These are phyloP conservation scores for Polyommatus icarus DNA, from an alignment of 2,888 invertebrate species.

Conservation along the genomic window DNA sequence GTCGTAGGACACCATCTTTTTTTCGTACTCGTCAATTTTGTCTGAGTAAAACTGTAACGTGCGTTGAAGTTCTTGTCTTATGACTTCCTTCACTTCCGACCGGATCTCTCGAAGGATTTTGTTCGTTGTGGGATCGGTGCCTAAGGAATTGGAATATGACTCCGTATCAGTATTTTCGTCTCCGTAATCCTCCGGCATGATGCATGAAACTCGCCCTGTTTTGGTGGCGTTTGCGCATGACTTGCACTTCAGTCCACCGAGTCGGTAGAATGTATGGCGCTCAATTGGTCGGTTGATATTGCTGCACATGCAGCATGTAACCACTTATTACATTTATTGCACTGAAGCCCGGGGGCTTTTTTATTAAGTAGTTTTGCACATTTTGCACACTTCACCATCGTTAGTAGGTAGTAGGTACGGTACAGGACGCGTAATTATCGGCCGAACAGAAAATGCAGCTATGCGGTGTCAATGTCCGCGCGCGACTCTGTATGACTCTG, in stretches of 20 bases:
- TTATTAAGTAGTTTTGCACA: conserved; percentile 36
- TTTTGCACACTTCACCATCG: conserved; percentile 35
- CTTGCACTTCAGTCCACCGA: conserved; percentile 41
- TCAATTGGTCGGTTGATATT: conserved; percentile 39
- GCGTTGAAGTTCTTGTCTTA: background rate
- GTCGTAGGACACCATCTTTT: background rate
- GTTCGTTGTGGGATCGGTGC: conserved; percentile 3
- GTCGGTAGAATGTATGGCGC: conserved; percentile 37
- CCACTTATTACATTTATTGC: conserved; percentile 40
- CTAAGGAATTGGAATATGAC: background rate
- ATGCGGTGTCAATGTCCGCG: no score
- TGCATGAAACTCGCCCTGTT: conserved; percentile 38
- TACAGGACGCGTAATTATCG: background rate
- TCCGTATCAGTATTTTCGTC: conserved; percentile 1
- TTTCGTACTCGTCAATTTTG: background rate
- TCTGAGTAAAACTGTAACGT: background rate
- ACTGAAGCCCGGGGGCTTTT: conserved; percentile 37
- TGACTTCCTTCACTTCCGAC: background rate
- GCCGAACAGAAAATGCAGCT: no score
- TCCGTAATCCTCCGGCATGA: conserved; percentile 36
- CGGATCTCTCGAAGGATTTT: background rate
- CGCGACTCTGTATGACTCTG: no score
- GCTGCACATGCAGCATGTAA: conserved; percentile 39
- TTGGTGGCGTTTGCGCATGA: conserved; percentile 35
- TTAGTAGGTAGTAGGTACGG: background rate